Conservation (phyloP, 2,888 invertebrate genomes). For the Fragum fragum region DNA sequence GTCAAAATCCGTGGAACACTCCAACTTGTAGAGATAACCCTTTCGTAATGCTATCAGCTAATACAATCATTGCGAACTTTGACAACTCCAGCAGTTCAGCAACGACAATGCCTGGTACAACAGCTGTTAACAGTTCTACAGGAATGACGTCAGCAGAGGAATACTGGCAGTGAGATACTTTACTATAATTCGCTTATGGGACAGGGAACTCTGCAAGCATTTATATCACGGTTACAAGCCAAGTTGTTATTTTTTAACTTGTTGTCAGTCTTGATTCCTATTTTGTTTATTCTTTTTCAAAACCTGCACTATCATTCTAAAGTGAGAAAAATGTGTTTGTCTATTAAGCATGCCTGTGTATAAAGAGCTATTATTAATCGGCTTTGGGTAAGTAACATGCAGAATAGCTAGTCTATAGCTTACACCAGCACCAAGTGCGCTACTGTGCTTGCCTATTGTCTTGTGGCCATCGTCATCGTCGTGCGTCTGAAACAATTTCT, state of each 20-base stretch:
- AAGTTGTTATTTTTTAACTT: background rate
- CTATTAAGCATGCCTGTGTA: too few relatives aligned
- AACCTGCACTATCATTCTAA: too few relatives aligned
- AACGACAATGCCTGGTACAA: too few relatives aligned
- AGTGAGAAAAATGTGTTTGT: too few relatives aligned
- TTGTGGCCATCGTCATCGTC: too few relatives aligned
- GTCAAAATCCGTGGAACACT: slow-evolving; percentile 86
- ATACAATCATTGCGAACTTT: background rate
- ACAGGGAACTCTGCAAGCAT: background rate
- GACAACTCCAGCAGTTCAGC: background rate
- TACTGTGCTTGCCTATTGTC: too few relatives aligned
- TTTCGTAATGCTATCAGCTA: background rate
- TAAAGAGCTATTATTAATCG: too few relatives aligned
- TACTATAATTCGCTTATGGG: background rate
- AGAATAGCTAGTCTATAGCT: too few relatives aligned
- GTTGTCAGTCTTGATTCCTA: background rate
- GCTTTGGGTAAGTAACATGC: too few relatives aligned
- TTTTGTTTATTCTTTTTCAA: too few relatives aligned
- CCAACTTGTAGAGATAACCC: slow-evolving; percentile 76
- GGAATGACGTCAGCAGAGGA: slow-evolving; percentile 27
- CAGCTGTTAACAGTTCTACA: background rate
- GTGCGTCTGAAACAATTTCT: too few relatives aligned
- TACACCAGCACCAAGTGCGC: too few relatives aligned
- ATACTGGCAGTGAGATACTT: slow-evolving; percentile 24
- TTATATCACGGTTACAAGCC: background rate